Conservation (phyloP, 2,113 vertebrate species). For the Anguilla rostrata region DNA sequence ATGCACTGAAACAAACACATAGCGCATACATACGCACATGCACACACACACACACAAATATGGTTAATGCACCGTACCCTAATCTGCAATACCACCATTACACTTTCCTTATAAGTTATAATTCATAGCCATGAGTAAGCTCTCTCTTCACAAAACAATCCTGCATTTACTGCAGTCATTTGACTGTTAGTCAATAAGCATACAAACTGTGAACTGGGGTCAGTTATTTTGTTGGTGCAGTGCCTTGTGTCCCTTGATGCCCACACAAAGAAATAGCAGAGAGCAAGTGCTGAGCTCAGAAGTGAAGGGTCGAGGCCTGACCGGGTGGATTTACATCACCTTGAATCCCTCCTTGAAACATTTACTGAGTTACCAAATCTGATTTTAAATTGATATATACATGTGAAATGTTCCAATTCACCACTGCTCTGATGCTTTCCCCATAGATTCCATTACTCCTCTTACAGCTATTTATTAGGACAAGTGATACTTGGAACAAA, state of each 20-base stretch:
- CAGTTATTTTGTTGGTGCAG: not conserved
- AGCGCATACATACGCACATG: too few species aligned
- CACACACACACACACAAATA: not conserved
- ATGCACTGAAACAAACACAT: not conserved
- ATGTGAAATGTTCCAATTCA: not conserved
- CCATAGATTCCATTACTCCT: constrained; percentile 15
- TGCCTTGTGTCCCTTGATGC: not conserved
- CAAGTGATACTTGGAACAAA: constrained; percentile 26
- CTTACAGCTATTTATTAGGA: constrained; percentile 19
- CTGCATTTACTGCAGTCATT: not conserved
- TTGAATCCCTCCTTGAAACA: not conserved
- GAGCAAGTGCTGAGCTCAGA: not conserved
- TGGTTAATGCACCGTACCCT: not conserved
- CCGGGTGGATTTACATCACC: not conserved
- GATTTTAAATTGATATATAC: not conserved
- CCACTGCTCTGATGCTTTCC: not conserved
- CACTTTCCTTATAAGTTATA: not conserved
- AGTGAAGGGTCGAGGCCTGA: not conserved
- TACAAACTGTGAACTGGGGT: not conserved
- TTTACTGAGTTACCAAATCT: not conserved
- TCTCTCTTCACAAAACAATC: not conserved
- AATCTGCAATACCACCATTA: not conserved
- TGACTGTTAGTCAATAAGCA: not conserved
- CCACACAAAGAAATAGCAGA: not conserved
- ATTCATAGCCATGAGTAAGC: not conserved